These are phyloP conservation scores for Chalcosyrphus nemorum DNA, from an alignment of 2,888 invertebrate species.

Conservation along the genomic window DNA sequence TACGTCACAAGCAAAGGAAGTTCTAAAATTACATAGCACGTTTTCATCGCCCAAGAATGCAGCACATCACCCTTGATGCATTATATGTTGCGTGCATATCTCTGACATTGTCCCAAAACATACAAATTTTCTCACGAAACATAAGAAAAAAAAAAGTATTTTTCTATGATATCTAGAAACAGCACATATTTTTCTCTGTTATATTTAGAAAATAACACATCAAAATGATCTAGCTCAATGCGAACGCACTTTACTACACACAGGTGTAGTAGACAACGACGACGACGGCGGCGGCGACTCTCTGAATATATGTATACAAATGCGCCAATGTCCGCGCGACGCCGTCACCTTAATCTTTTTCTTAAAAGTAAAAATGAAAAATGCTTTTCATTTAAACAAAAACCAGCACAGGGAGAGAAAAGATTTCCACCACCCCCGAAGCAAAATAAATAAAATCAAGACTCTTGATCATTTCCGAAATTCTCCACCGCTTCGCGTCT, in stretches of 20 bases:
- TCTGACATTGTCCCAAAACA: constrained; percentile 65
- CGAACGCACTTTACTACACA: constrained; percentile 62
- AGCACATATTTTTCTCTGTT: constrained; percentile 22
- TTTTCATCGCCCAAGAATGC: constrained; percentile 15
- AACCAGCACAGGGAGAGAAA: constrained; percentile 1
- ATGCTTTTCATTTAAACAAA: constrained; percentile 8
- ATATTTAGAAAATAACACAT: constrained; percentile 57
- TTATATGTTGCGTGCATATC: constrained; percentile 13
- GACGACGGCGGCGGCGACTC: background rate
- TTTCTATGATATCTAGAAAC: constrained; percentile 39
- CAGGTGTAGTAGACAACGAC: constrained; percentile 39
- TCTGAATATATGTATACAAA: constrained; percentile 9
- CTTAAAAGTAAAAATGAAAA: background rate
- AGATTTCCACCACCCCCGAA: constrained; percentile 12
- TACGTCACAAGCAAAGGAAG: constrained; percentile 1
- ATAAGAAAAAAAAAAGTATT: background rate
- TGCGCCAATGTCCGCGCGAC: constrained; percentile 23
- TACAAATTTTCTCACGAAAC: background rate
- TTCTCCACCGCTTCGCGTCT: constrained; percentile 18
- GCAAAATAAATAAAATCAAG: constrained; percentile 33
- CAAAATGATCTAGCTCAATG: constrained; percentile 56
- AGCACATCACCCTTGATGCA: constrained; percentile 26
- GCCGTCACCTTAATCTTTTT: constrained; percentile 26
- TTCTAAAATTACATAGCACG: constrained; percentile 35
- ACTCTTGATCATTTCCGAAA: constrained; percentile 54